Percentiles rank a stretch among this genome's conserved stretches.
These are phyloP conservation scores for Papilio polytes DNA, from an alignment of 1,140 invertebrate genomes.

Conservation along the genomic window DNA sequence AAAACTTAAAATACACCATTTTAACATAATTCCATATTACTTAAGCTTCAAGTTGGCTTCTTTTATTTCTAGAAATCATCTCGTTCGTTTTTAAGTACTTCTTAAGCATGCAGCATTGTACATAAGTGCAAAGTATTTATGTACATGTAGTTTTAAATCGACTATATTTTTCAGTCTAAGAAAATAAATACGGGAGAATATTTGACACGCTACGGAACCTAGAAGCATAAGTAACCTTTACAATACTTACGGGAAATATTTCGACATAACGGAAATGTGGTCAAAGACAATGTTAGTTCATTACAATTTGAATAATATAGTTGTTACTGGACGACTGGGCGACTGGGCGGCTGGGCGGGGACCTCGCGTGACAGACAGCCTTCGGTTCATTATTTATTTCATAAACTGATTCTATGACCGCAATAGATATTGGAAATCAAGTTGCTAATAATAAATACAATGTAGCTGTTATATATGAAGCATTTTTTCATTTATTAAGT, in stretches of 20 bases:
- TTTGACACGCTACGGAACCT: no score
- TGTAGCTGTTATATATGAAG: background rate
- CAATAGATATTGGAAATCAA: slow-evolving; percentile 20
- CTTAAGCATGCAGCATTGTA: no score
- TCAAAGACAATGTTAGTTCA: slow-evolving; percentile 21
- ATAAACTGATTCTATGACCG: slow-evolving; percentile 18
- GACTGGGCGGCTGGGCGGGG: slow-evolving; percentile 15
- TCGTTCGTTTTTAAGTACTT: no score
- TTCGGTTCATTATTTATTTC: slow-evolving; percentile 32
- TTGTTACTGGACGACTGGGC: slow-evolving; percentile 18
- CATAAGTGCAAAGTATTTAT: no score
- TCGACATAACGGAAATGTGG: slow-evolving; percentile 8
- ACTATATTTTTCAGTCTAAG: no score
- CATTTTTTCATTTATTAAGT: background rate
- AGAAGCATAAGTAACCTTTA: background rate
- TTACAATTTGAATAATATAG: slow-evolving; percentile 20
- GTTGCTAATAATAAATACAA: slow-evolving; percentile 24
- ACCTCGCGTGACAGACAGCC: slow-evolving; percentile 24
- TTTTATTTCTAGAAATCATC: no score
- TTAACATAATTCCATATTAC: background rate
- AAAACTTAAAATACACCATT: background rate
- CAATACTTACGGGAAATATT: background rate
- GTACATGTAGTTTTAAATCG: no score
- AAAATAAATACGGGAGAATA: no score
- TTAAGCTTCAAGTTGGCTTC: background rate